These are phyloP conservation scores for Peromyscus maniculatus DNA, from an alignment of 2,113 vertebrate genomes.

Conservation along the genomic window DNA sequence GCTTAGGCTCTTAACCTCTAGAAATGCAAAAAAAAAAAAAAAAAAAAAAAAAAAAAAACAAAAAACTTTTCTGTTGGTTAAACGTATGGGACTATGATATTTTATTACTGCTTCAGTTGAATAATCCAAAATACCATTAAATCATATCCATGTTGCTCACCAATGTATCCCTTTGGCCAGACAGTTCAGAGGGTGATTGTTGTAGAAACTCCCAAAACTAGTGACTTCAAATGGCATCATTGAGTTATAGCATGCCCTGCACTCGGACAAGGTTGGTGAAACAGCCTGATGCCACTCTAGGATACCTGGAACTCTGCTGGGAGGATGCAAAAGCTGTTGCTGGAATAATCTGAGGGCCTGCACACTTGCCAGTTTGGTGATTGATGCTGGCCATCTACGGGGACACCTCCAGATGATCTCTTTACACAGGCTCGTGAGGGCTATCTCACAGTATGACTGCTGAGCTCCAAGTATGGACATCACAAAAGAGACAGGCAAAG, in stretches of 20 bases:
- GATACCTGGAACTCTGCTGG: background rate
- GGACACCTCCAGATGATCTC: background rate
- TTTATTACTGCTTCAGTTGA: background rate
- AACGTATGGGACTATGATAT: background rate
- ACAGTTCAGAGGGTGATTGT: background rate
- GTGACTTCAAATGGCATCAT: background rate
- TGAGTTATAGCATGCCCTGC: background rate
- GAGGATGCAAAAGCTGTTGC: background rate
- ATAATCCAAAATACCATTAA: background rate
- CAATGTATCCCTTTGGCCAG: background rate
- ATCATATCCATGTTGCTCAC: background rate
- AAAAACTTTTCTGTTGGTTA: background rate
- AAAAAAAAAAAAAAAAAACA: background rate
- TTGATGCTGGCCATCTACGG: background rate
- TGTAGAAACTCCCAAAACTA: background rate
- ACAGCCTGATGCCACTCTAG: background rate
- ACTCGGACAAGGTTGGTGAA: background rate
- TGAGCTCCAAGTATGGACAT: background rate
- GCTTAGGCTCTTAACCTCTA: background rate
- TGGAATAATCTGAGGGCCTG: background rate
- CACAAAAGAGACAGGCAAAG: background rate
- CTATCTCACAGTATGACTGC: background rate
- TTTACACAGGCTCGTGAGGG: background rate
- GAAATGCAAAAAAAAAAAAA: constrained; percentile 1
- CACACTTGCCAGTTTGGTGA: background rate